These are phyloP conservation scores for Porites divaricata DNA, from an alignment of 92 coral and sea anemone genomes.

Conservation along the genomic window DNA sequence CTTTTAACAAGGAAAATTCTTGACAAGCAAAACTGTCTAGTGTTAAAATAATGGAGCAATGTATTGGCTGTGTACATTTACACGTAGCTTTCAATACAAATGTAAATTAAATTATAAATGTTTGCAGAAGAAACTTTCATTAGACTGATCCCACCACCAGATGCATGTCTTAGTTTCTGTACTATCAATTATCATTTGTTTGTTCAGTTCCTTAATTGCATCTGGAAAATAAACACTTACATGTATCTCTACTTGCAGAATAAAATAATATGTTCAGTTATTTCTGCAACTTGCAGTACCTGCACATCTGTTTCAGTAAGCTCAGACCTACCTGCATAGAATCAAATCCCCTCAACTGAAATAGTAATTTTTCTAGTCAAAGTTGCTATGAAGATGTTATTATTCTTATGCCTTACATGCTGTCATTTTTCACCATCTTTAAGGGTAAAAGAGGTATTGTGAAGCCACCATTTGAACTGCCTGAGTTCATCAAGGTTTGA, in stretches of 20 bases:
- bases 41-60: no score
- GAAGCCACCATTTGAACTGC: constrained; percentile 97
- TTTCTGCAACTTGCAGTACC: constrained; percentile 74
- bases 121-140: background rate
- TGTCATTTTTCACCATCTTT: background rate
- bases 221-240: constrained; percentile 1
- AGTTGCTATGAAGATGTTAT: background rate
- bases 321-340: no score
- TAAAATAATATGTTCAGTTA: constrained; percentile 35
- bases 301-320: constrained; percentile 31
- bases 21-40: no score
- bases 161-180: constrained; percentile 25
- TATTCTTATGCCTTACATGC: background rate
- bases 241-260: constrained; percentile 70
- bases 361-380: no score
- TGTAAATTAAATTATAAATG: no score
- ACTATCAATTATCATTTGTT: constrained; percentile 1
- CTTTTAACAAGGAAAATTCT: no score
- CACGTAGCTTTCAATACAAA: no score
- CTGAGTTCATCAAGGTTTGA: constrained; percentile 95
- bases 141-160: background rate
- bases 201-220: constrained; percentile 29
- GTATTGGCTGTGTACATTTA: no score
- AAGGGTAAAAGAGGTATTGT: constrained; percentile 99
- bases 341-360: no score